Evolutionary conservation across 2,888 invertebrate genomes (phyloP).

Genomic region (Philonicus albiceps): DNA sequence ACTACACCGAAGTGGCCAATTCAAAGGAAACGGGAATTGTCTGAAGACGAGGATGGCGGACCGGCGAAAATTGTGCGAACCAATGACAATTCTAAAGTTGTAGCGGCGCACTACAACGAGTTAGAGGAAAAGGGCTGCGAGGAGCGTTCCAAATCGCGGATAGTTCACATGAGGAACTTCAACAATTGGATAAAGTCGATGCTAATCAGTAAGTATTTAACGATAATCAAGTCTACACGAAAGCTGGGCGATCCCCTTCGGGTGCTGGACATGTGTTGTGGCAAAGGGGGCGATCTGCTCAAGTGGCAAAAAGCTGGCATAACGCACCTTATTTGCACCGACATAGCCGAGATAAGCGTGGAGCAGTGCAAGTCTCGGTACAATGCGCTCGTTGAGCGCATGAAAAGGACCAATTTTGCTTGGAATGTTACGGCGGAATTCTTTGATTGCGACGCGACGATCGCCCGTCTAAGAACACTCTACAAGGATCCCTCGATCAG

Average conservation of each 20-base stretch:
- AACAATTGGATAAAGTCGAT: conserved; percentile 99
- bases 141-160: conserved; percentile 85
- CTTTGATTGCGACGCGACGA: conserved; percentile 91
- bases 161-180: conserved; percentile 93
- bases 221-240: conserved; percentile 70
- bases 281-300: conserved; percentile 97
- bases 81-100: conserved; percentile 62
- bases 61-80: background rate
- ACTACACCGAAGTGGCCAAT: background rate
- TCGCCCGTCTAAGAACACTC: conserved; percentile 77
- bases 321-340: conserved; percentile 85
- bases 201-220: conserved; percentile 84
- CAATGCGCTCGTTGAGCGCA: conserved; percentile 69
- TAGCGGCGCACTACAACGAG: conserved; percentile 94
- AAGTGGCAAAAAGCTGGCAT: conserved; percentile 92
- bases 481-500: conserved; percentile 79
- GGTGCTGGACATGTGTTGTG: conserved; percentile 95
- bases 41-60: background rate
- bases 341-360: conserved; percentile 92
- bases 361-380: conserved; percentile 90
- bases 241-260: conserved; percentile 73
- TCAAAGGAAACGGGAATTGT: background rate
- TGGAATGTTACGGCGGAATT: conserved; percentile 85
- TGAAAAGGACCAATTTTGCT: conserved; percentile 56
- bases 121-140: conserved; percentile 82